phyloP scores from a whole-genome alignment of 2,797 vertebrate genomes.

The Leptodactylus fallax region DNA sequence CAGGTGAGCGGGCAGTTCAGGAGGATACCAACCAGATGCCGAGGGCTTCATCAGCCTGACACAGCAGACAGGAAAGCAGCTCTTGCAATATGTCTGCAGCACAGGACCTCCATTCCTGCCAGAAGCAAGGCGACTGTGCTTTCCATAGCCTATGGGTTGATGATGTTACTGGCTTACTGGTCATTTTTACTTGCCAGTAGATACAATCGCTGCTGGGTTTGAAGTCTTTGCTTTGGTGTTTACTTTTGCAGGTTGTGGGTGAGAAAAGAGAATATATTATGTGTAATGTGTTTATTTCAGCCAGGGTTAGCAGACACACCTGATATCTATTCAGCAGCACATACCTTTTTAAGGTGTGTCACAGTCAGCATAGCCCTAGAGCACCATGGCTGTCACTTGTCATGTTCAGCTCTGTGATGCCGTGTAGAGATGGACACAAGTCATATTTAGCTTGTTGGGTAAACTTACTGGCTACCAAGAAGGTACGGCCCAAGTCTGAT shows the following conservation, averaged over 20 bases:
- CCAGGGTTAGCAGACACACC: neutral
- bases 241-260: neutral
- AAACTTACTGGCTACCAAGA: neutral
- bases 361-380: neutral
- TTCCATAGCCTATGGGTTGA: neutral
- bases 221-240: neutral
- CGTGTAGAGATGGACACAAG: neutral
- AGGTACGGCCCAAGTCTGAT: neutral
- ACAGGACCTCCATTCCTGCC: neutral
- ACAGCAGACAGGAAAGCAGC: neutral
- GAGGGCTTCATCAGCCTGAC: neutral
- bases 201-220: neutral
- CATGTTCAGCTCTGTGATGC: neutral
- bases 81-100: neutral
- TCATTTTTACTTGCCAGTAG: neutral
- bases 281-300: neutral
- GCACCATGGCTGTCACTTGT: neutral
- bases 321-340: constrained; percentile 9
- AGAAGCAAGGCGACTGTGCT: neutral
- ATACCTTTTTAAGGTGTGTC: neutral
- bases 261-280: neutral
- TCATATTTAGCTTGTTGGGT: too few species aligned
- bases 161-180: neutral
- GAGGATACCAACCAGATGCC: neutral
- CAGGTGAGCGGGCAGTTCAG: neutral